Percentiles rank a stretch among this genome's conserved stretches.
Evolutionary conservation across 1,140 invertebrate genomes (phyloP).

Genomic region (Mercenaria mercenaria): DNA sequence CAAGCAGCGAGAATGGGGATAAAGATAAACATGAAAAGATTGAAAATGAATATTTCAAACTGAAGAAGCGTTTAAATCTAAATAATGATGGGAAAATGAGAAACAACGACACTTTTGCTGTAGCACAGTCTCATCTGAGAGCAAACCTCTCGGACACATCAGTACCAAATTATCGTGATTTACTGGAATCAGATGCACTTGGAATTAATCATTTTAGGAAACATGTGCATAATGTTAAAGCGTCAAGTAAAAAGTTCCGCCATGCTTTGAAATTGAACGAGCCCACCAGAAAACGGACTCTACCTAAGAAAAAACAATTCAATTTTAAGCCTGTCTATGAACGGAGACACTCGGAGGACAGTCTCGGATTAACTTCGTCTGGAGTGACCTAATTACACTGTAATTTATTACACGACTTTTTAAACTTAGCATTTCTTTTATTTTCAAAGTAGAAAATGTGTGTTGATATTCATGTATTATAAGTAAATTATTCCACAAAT

Average conservation of each 20-base stretch:
- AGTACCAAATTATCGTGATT: neutral
- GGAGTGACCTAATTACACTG: too few relatives aligned
- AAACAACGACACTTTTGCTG: neutral
- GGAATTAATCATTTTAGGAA: conserved; percentile 53
- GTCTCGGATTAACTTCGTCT: too few relatives aligned
- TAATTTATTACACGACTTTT: too few relatives aligned
- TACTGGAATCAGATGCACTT: conserved; percentile 26
- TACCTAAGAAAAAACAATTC: neutral
- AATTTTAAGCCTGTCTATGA: conserved; percentile 14
- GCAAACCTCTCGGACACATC: neutral
- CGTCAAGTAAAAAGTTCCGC: neutral
- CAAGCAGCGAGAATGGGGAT: neutral
- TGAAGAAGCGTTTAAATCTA: neutral
- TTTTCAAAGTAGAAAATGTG: too few relatives aligned
- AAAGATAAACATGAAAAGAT: conserved; percentile 9
- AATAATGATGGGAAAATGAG: neutral
- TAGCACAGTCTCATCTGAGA: neutral
- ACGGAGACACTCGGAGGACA: neutral
- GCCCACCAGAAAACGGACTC: neutral
- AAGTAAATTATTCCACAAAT: too few relatives aligned
- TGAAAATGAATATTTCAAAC: conserved; percentile 51
- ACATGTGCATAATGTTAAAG: conserved; percentile 44
- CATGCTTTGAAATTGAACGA: neutral
- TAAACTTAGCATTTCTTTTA: too few relatives aligned
- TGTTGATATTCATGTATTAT: too few relatives aligned